Conservation (phyloP, 2,113 vertebrate genomes). For the Electrona antarctica region DNA sequence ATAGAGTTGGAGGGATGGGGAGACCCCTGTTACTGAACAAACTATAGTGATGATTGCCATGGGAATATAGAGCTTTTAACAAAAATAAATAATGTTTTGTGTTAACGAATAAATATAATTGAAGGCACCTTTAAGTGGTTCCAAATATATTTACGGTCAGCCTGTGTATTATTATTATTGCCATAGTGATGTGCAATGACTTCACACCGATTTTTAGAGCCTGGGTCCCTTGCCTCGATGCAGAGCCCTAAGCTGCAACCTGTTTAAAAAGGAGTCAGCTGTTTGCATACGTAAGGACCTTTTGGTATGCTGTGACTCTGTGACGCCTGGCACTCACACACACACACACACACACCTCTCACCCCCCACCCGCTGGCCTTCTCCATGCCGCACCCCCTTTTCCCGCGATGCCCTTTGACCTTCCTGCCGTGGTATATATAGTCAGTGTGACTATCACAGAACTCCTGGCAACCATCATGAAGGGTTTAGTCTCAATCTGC, state of each 20-base stretch:
- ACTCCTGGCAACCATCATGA: slow-evolving; percentile 85
- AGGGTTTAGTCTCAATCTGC: slow-evolving; percentile 77
- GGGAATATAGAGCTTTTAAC: no score
- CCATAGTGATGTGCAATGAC: background rate
- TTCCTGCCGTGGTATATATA: slow-evolving; percentile 81
- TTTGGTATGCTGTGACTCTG: slow-evolving; percentile 53
- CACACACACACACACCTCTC: slow-evolving; percentile 2
- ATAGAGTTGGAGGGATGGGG: no score
- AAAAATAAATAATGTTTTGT: no score
- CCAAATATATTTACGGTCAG: no score
- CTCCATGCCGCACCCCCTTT: slow-evolving; percentile 55
- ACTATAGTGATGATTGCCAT: no score
- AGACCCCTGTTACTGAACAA: no score
- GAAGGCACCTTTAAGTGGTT: no score
- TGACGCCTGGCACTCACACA: slow-evolving; percentile 34
- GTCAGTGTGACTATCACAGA: slow-evolving; percentile 65
- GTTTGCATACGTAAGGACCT: slow-evolving; percentile 41
- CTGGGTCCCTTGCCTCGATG: slow-evolving; percentile 27
- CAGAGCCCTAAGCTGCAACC: slow-evolving; percentile 20
- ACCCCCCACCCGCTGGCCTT: slow-evolving; percentile 50
- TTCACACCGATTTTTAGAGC: background rate
- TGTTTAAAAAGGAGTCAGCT: slow-evolving; percentile 68
- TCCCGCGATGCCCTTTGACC: slow-evolving; percentile 73
- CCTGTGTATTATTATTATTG: background rate
- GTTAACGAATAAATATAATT: no score